Percentiles rank a stretch among this genome's conserved stretches.
Evolutionary conservation across 1,140 invertebrate species (phyloP).

Genomic region (Anoplophora glabripennis): DNA sequence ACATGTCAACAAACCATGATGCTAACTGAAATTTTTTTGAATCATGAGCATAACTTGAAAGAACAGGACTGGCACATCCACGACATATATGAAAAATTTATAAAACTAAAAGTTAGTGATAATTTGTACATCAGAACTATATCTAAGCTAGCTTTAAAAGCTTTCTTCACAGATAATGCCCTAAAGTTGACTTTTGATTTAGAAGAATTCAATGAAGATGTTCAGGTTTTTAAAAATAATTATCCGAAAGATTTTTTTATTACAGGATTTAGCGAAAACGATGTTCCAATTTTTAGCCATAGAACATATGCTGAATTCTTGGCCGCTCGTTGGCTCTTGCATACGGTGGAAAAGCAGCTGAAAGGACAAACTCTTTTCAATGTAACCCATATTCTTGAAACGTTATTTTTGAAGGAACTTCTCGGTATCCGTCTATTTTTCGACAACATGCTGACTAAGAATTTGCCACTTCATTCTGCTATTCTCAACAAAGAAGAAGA

Average conservation of each 20-base stretch:
- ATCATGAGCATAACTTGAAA: background rate
- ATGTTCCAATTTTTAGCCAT: slow-evolving; percentile 1
- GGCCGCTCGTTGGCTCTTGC: background rate
- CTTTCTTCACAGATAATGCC: background rate
- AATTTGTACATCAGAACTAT: background rate
- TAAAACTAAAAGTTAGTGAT: background rate
- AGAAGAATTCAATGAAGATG: background rate
- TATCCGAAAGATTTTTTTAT: background rate
- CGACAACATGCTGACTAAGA: background rate
- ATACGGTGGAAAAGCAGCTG: background rate
- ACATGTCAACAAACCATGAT: slow-evolving; percentile 9
- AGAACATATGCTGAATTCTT: slow-evolving; percentile 9
- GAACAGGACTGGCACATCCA: background rate
- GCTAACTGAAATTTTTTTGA: background rate
- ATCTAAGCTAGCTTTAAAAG: slow-evolving; percentile 1
- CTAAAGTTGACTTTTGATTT: background rate
- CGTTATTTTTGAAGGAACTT: background rate
- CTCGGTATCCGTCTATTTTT: background rate
- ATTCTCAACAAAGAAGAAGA: background rate
- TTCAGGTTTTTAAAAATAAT: slow-evolving; percentile 3
- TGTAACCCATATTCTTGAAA: background rate
- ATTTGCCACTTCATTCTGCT: background rate
- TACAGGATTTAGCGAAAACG: background rate
- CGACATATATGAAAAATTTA: slow-evolving; percentile 8
- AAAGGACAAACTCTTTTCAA: background rate